These are phyloP conservation scores for Mycteria americana DNA, from an alignment of 2,797 vertebrate species.

Conservation along the genomic window DNA sequence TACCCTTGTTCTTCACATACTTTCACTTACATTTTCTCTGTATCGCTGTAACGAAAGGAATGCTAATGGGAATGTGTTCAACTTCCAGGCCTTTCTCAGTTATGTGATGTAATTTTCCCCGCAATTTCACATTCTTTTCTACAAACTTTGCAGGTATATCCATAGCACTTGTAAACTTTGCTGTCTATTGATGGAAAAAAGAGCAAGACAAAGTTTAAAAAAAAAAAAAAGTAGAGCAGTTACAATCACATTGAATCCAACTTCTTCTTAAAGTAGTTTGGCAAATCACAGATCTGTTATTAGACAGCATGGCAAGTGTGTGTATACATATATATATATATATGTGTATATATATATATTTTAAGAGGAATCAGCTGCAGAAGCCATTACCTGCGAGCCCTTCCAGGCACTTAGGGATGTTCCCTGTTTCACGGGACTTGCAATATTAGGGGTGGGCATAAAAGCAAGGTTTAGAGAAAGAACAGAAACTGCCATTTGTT, in stretches of 20 bases:
- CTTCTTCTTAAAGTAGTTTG: not conserved
- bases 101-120: conserved; percentile 81
- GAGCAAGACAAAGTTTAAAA: not conserved
- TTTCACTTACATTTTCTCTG: conserved; percentile 79
- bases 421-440: not conserved
- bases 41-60: conserved; percentile 83
- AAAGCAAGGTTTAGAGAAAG: not conserved
- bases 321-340: too few relatives aligned
- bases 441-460: fast-evolving
- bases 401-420: not conserved
- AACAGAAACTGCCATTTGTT: not conserved
- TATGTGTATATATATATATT: too few relatives aligned
- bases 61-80: conserved; percentile 87
- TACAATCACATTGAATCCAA: not conserved
- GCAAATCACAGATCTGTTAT: not conserved
- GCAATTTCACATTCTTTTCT: conserved; percentile 86
- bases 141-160: conserved; percentile 89
- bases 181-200: conserved; percentile 60
- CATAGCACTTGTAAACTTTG: conserved; percentile 82
- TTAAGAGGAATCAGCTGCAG: not conserved
- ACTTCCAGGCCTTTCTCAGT: conserved; percentile 85
- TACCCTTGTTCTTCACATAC: not conserved
- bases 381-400: not conserved
- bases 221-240: not conserved
- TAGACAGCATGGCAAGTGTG: not conserved